Evolutionary conservation across 2,797 vertebrate species (phyloP), one percentile per base, ranked within the genome.

Genomic region (Helarctos malayanus): DNA sequence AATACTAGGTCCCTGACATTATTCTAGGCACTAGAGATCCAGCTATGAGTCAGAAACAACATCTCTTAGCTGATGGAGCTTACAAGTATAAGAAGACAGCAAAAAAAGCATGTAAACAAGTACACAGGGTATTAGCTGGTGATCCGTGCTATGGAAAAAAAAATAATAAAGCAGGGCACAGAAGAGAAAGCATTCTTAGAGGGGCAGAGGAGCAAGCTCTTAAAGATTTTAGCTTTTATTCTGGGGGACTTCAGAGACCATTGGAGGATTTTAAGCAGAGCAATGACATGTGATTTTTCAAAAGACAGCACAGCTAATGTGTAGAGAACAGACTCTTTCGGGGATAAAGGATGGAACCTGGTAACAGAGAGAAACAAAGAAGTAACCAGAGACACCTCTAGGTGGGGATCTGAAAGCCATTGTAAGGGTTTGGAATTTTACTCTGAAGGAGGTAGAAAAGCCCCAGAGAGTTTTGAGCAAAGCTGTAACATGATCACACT

Each of bases 11-110:
- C 35, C 49, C 29, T 45, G 56, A 76, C 14, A 63, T 81, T 79
- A 32, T 88, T 94, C 52, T 81, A 69, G 41, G 52, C 23, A 89
- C n/a, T 87, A 87, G 35, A 83, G n/a, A 80, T 11, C 90, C 15
- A 68, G 56, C 18, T 82, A 35, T 41, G 35, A 71, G 45, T 65
- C 49, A 65, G 45, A 80, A 84, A 47, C 14, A 71, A 45, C 15
- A 69, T 52, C 32, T 52, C 56, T 83, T 32, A 87, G 52, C 4
- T 83, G 16, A 35, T 8, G n/a, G 23, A 69, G 32, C 21, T 61
- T 49, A 35, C 19, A 27, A 54, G 59, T 47, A 5, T 19, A 49
- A 69, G 35, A 82, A 93, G 79, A 29, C 5, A 15, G 35, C 5
- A 29, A 75, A 75, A 45, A 82, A 89, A 81, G 35, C 27, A 35